A percentile compares a stretch with the other conserved stretches of the same genome.
Conservation (phyloP, 2,113 vertebrate genomes). For the Synodontis membranacea region DNA sequence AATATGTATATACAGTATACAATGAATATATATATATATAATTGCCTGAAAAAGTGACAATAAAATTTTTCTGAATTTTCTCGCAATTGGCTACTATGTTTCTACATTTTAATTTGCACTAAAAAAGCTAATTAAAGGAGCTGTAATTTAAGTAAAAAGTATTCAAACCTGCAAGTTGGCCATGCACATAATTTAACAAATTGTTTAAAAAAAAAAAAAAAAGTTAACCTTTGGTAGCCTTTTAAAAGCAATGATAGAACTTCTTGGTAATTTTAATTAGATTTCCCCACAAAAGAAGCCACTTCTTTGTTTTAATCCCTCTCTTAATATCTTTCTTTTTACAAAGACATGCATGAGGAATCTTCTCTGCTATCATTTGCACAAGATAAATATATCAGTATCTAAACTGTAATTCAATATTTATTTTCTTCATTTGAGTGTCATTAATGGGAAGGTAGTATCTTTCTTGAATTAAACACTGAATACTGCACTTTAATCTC, state of each 20-base stretch:
- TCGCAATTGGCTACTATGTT: neutral
- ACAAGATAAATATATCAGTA: neutral
- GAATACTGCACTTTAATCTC: neutral
- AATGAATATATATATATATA: too few species aligned
- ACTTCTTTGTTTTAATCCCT: neutral
- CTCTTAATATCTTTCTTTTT: neutral
- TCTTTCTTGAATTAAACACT: neutral
- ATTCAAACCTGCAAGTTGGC: neutral
- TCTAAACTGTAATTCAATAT: neutral
- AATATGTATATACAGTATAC: too few species aligned
- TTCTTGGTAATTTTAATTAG: neutral
- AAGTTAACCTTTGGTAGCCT: neutral
- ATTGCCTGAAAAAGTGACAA: neutral
- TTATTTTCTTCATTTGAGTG: neutral
- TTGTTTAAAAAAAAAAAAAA: neutral
- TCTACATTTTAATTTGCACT: neutral
- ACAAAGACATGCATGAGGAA: too few species aligned
- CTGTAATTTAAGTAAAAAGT: neutral
- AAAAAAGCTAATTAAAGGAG: neutral
- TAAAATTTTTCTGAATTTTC: neutral
- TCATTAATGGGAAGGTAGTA: neutral
- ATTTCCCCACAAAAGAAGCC: neutral
- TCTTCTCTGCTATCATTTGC: neutral
- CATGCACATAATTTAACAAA: neutral
- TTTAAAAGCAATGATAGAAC: neutral